phyloP scores from a whole-genome alignment of 2,888 invertebrate species.

The Aleiodes alternator region DNA sequence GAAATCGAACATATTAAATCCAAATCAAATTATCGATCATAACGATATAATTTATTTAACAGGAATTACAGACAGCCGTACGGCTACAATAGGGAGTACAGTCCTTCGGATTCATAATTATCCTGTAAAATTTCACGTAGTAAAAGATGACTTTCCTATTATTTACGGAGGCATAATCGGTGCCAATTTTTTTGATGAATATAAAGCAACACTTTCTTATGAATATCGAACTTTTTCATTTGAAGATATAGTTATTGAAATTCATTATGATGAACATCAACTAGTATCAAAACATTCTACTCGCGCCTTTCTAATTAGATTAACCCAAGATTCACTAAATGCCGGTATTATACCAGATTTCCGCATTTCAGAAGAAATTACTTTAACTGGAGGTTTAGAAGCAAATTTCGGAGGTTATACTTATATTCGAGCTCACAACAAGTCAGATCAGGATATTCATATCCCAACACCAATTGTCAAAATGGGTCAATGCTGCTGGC shows the following conservation, averaged over 20 bases:
- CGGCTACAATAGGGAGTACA: too few species aligned
- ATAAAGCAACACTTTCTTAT: background rate
- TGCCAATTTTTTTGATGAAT: constrained; percentile 17
- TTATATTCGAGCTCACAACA: background rate
- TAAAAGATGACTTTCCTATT: constrained; percentile 1
- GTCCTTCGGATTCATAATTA: too few species aligned
- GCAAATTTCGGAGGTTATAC: background rate
- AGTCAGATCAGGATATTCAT: background rate
- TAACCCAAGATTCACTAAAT: background rate
- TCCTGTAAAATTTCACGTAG: background rate
- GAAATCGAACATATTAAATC: too few species aligned
- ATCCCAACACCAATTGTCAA: background rate
- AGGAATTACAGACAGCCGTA: too few species aligned
- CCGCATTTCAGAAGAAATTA: background rate
- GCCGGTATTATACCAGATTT: background rate
- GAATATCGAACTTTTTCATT: background rate
- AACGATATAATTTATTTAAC: too few species aligned
- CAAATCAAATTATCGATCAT: too few species aligned
- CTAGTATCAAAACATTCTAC: background rate
- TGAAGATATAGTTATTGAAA: too few species aligned
- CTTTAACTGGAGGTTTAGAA: background rate
- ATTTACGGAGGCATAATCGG: constrained; percentile 3
- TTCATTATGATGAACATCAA: too few species aligned
- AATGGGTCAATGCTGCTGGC: constrained; percentile 14
- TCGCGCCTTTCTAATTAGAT: background rate